phyloP scores from a whole-genome alignment of 1,140 invertebrate genomes.

The Bombyx mandarina region DNA sequence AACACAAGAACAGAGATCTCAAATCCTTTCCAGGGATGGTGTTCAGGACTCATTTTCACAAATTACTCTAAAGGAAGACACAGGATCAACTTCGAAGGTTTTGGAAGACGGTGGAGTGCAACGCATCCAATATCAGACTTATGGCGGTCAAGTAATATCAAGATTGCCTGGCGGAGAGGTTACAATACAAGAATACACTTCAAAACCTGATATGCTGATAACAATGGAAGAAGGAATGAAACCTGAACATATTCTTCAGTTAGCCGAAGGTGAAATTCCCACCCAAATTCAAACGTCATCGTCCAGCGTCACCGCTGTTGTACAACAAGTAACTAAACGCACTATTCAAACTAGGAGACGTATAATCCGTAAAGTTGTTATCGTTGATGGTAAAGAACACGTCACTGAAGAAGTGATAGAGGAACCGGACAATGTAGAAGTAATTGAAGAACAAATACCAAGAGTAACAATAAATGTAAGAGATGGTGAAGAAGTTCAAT shows the following conservation, averaged over 20 bases:
- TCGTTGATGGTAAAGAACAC: conserved; percentile 84
- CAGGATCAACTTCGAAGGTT: conserved; percentile 74
- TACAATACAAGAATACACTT: conserved; percentile 76
- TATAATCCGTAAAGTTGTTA: conserved; percentile 80
- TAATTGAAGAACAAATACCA: conserved; percentile 71
- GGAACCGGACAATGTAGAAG: conserved; percentile 76
- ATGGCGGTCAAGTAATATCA: conserved; percentile 75
- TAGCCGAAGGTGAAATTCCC: conserved; percentile 70
- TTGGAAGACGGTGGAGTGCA: conserved; percentile 75
- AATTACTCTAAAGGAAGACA: conserved; percentile 75
- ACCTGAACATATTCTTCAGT: conserved; percentile 71
- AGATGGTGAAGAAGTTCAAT: conserved; percentile 47
- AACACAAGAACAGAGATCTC: conserved; percentile 53
- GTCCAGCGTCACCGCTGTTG: conserved; percentile 81
- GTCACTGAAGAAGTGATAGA: conserved; percentile 81
- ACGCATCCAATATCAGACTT: conserved; percentile 74
- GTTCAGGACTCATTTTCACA: conserved; percentile 75
- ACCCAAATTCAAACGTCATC: conserved; percentile 61
- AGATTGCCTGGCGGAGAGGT: conserved; percentile 74
- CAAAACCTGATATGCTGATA: conserved; percentile 72
- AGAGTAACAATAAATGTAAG: conserved; percentile 82
- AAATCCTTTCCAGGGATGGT: conserved; percentile 51
- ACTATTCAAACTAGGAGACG: conserved; percentile 81
- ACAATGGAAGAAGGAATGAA: conserved; percentile 67
- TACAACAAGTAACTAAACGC: conserved; percentile 83